Conservation (phyloP, 23 tunicate species). For the Styela plicata region DNA sequence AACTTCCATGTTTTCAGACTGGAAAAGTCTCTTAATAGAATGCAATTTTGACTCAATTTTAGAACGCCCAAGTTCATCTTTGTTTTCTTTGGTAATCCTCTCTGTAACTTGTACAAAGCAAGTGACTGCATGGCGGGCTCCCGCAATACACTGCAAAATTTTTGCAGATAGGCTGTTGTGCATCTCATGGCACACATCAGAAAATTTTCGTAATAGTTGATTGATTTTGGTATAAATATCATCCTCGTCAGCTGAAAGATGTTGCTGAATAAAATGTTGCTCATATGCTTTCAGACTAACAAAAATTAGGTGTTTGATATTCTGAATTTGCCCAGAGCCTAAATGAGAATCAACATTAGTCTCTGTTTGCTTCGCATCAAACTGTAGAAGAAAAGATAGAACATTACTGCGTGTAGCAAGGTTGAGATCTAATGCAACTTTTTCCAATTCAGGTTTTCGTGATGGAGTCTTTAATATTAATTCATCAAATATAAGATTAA, state of each 20-base stretch:
- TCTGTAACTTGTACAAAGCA: not conserved
- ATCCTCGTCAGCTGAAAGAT: not conserved
- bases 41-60: not conserved
- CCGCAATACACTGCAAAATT: not conserved
- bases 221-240: too few species aligned
- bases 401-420: not conserved
- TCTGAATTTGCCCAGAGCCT: not conserved
- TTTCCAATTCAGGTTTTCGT: conserved; percentile 8
- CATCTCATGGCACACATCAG: not conserved
- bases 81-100: not conserved
- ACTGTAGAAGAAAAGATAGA: not conserved
- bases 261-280: not conserved
- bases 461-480: not conserved
- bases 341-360: not conserved
- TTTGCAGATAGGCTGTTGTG: not conserved
- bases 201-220: not conserved
- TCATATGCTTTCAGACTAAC: not conserved
- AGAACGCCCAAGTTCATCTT: not conserved
- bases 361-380: not conserved
- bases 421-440: conserved; percentile 4
- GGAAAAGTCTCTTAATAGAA: not conserved
- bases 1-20: not conserved
- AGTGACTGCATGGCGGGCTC: not conserved
- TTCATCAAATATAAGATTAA: conserved; percentile 1
- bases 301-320: not conserved